Conservation (phyloP, 2,888 invertebrate genomes). For the Eupithecia inturbata region DNA sequence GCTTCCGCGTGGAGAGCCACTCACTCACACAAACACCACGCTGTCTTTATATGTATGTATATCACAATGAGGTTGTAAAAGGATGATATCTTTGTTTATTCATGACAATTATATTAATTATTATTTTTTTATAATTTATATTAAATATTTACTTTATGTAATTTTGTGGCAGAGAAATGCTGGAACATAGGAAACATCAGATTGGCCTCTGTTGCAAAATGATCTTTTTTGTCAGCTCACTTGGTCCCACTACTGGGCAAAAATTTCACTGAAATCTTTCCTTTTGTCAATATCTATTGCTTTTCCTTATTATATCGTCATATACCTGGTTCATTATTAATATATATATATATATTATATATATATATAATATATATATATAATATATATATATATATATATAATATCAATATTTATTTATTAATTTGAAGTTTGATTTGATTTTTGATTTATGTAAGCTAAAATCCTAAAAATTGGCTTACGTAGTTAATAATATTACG, state of each 20-base stretch:
- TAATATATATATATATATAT: too few species aligned
- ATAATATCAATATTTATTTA: too few species aligned
- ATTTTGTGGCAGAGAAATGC: background rate
- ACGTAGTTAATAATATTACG: too few species aligned
- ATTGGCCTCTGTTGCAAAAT: background rate
- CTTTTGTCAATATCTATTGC: background rate
- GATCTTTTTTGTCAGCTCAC: background rate
- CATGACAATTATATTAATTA: background rate
- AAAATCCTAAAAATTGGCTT: too few species aligned
- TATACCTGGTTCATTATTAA: too few species aligned
- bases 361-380: too few species aligned
- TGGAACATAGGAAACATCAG: background rate
- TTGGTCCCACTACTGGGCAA: background rate
- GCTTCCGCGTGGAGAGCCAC: conserved; percentile 43
- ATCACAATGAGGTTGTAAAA: conserved; percentile 3
- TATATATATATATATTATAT: too few species aligned
- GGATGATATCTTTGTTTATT: background rate
- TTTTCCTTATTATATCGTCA: too few species aligned
- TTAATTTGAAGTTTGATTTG: too few species aligned
- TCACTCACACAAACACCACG: conserved; percentile 21
- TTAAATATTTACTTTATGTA: background rate
- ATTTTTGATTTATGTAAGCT: too few species aligned
- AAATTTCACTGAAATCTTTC: background rate
- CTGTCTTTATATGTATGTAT: background rate
- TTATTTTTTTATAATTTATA: too few species aligned